phyloP scores from a whole-genome alignment of 2,888 invertebrate species.

The Watsonalla cultraria region DNA sequence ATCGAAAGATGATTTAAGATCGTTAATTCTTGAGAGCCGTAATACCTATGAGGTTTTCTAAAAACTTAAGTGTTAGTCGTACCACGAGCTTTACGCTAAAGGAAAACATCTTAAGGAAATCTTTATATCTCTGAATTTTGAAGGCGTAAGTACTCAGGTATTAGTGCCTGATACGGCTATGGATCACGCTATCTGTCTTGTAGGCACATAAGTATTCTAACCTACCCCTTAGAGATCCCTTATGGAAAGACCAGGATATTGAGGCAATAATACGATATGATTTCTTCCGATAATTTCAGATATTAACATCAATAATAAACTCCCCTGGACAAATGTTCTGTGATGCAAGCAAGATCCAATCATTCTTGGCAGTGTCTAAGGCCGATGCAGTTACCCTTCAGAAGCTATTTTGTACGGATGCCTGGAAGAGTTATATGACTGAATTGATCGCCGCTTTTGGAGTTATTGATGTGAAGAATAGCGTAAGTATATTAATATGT shows the following conservation, averaged over 20 bases:
- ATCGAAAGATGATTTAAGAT: too few relatives aligned
- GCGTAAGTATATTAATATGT: conserved; percentile 40
- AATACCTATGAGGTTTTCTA: too few relatives aligned
- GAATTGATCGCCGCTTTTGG: conserved; percentile 63
- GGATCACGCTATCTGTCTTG: too few relatives aligned
- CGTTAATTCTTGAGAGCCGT: too few relatives aligned
- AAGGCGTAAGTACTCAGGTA: too few relatives aligned
- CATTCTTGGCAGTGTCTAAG: conserved; percentile 48
- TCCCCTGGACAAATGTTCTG: conserved; percentile 64
- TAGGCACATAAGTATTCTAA: too few relatives aligned
- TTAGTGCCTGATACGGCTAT: too few relatives aligned
- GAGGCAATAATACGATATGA: not conserved
- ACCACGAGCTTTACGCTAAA: too few relatives aligned
- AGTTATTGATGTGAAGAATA: conserved; percentile 55
- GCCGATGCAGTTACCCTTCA: conserved; percentile 43
- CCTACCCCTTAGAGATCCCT: too few relatives aligned
- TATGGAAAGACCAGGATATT: not conserved
- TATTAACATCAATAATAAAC: conserved; percentile 58
- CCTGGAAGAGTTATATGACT: conserved; percentile 55
- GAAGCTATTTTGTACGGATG: conserved; percentile 50
- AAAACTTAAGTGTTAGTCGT: too few relatives aligned
- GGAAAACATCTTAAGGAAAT: too few relatives aligned
- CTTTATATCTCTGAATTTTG: too few relatives aligned
- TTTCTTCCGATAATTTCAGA: conserved; percentile 30
- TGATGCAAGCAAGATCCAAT: conserved; percentile 46